Percentiles rank a stretch among this genome's conserved stretches.
Evolutionary conservation across 2,888 invertebrate genomes (phyloP).

Genomic region (Agrypnus murinus): DNA sequence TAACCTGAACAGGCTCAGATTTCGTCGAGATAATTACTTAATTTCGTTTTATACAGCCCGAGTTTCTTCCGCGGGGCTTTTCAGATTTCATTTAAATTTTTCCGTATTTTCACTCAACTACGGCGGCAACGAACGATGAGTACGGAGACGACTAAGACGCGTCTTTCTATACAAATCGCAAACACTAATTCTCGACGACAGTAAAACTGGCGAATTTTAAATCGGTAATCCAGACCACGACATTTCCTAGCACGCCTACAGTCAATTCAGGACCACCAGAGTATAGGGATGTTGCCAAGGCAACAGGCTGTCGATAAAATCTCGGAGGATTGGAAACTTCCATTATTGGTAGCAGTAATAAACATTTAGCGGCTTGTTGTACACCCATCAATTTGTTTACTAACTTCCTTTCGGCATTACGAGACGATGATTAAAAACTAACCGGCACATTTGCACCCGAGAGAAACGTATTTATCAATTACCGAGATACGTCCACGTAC

Average conservation of each 20-base stretch:
- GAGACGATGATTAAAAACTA: not conserved
- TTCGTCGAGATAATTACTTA: slow-evolving; percentile 19
- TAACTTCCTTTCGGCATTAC: slow-evolving; percentile 5
- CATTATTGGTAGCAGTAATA: slow-evolving; percentile 50
- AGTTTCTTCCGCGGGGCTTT: not conserved
- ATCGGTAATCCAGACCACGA: slow-evolving; percentile 40
- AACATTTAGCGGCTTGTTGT: slow-evolving; percentile 43
- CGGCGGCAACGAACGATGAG: no score
- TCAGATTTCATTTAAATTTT: slow-evolving; percentile 7
- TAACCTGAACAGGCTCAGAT: slow-evolving; percentile 3
- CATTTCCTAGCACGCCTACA: slow-evolving; percentile 42
- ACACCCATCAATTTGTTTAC: slow-evolving; percentile 30
- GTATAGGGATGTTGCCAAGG: slow-evolving; percentile 49
- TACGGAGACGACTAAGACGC: no score
- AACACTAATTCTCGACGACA: slow-evolving; percentile 16
- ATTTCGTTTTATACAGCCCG: slow-evolving; percentile 19
- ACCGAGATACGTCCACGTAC: no score
- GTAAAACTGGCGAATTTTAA: slow-evolving; percentile 37
- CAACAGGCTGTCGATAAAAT: slow-evolving; percentile 52
- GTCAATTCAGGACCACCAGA: slow-evolving; percentile 44
- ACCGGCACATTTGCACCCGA: not conserved
- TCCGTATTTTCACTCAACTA: not conserved
- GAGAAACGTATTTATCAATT: no score
- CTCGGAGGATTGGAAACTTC: slow-evolving; percentile 48
- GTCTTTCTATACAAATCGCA: not conserved